Evolutionary conservation across 2,797 vertebrate genomes (phyloP), one percentile per base, ranked within the genome.

Genomic region (Sphaeramia orbicularis): DNA sequence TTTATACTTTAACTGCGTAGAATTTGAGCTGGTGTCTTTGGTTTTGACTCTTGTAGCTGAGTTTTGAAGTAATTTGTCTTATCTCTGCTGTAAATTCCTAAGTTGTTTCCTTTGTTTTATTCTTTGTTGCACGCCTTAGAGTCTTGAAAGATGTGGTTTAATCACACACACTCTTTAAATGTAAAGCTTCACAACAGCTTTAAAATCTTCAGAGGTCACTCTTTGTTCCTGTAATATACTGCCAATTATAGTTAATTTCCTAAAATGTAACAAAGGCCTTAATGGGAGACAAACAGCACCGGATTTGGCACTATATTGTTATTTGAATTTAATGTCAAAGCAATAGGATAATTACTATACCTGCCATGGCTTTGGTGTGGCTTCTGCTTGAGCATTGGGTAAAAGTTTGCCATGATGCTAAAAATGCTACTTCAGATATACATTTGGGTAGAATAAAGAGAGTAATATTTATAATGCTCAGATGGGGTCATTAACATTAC

Each of bases 121-220:
- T 58, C 48, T 70, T 27, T 12, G 37, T 41, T 16, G 2, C 1
- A 12, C 40, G 27, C 10, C 38, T 11, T 38, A n/a, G 11, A 11
- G 4, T 56, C 38, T n/a, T 80, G 5, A 45, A 70, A n/a, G 21
- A 41, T 70, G 65, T 7, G 1, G 18, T 40, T 43, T 62, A 38
- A 56, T 8, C 35, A 14, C 5, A 7, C 24, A 4, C 65, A 30
- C 50, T 58, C 56, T 58, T 55, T 4, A 40, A 59, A 48, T 41
- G 38, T 32, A 15, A 75, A 73, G 74, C 49, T 67, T 40, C 68
- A 61, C 10, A 18, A 35, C 30, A 15, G 14, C 19, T 53, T 61
- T 62, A 54, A 56, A 66, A 55, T 42, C 27, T 57, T 59, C 3
- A 36, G 7, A 30, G 4, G 36, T 6, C 8, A 16, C 5, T 35